Base-by-base conservation (phyloP, 2,888 invertebrate species). In the Clusia tigrina region DNA sequence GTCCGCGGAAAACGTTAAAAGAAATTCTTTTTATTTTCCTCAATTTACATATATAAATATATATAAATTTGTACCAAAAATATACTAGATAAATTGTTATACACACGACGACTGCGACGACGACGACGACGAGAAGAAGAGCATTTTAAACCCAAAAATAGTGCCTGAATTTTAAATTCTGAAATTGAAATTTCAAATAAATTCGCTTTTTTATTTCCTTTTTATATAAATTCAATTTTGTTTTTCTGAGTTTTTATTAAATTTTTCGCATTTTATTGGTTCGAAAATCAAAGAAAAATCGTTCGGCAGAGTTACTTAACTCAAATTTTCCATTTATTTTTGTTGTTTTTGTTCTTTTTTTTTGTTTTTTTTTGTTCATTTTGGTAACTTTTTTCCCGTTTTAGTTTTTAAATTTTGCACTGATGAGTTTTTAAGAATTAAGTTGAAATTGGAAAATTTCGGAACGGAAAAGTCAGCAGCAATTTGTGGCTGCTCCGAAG, bases 1-100 rank as follows among this genome's bases (percentile, higher is more conserved):
- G 82, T 83, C 83, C 83, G 83, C 83, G 83, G 77, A 81, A 83
- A 81, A 79, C 77, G 77, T 78, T 81, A 71, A 67, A 69, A 67
- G n/a, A n/a, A n/a, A n/a, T n/a, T n/a, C 68, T 64, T 65, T 58
- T 52, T 62, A 74, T 71, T 73, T 72, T 74, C 71, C 69, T 65
- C 66, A 66, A 67, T 63, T 67, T 58, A 66, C 65, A 72, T 65
- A 72, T 37, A 71, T 57, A 71, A 69, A 66, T 66, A 65, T 67
- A 73, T 69, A 73, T 74, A 73, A 76, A 74, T 60, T 67, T 64
- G 62, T 63, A 65, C 66, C 65, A 69, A 67, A 67, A 69, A 67
- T 69, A 73, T 76, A 76, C 70, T 71, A 75, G 77, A 70, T 67
- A 72, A 68, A 69, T 70, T 70, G 66, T 69, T 67, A 68, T 72